Conservation (phyloP, 2,888 invertebrate species). For the Drosophila pseudotalamancana region DNA sequence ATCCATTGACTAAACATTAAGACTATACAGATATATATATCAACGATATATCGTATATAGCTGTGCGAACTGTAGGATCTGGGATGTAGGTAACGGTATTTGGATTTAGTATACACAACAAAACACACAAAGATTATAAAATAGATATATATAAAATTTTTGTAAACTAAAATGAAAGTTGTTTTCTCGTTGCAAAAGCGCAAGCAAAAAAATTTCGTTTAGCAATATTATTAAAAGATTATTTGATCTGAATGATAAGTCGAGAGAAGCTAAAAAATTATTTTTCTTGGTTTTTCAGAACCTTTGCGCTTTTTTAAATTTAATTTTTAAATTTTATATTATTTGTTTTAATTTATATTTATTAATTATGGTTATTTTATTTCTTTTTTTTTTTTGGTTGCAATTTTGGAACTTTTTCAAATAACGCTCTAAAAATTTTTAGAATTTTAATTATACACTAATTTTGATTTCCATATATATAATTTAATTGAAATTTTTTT, state of each 20-base stretch:
- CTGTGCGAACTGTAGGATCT: slow-evolving; percentile 4
- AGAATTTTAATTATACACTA: slow-evolving; percentile 20
- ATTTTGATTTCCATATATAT: too few relatives aligned
- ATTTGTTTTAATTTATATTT: too few relatives aligned
- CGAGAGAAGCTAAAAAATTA: slow-evolving; percentile 24
- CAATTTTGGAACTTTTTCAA: slow-evolving; percentile 68
- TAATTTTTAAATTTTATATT: background rate
- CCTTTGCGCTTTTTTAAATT: slow-evolving; percentile 10
- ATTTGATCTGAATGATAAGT: too few relatives aligned
- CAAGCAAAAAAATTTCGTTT: slow-evolving; percentile 23
- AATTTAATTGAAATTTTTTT: too few relatives aligned
- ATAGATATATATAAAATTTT: background rate
- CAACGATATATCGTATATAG: background rate
- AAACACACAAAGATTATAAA: slow-evolving; percentile 14
- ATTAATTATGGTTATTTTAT: slow-evolving; percentile 20
- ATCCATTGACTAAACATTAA: background rate
- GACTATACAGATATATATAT: slow-evolving; percentile 1
- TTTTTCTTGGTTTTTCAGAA: too few relatives aligned
- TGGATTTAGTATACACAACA: slow-evolving; percentile 13
- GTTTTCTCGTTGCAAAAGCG: slow-evolving; percentile 11
- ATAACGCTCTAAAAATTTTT: slow-evolving; percentile 59
- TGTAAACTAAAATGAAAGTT: slow-evolving; percentile 11
- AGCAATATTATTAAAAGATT: background rate
- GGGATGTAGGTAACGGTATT: background rate
- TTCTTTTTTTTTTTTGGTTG: slow-evolving; percentile 22